A percentile compares a stretch with the other conserved stretches of the same genome.
phyloP scores from a whole-genome alignment of 1,140 invertebrate genomes.

The Drosophila miranda region DNA sequence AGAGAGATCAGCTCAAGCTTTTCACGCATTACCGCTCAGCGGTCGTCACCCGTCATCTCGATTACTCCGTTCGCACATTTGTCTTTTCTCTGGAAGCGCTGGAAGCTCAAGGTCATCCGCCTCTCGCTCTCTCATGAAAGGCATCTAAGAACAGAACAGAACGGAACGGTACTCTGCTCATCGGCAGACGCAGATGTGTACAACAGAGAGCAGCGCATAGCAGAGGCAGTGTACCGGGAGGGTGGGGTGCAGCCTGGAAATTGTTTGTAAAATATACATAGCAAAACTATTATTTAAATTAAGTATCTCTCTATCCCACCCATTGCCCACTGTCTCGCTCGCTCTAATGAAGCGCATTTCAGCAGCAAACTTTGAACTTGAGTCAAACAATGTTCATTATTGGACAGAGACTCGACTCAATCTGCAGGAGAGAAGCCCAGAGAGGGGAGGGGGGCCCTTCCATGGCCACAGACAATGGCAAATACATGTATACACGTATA shows the following conservation, averaged over 20 bases:
- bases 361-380: constrained; percentile 68
- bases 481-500: no score
- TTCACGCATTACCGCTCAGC: constrained; percentile 37
- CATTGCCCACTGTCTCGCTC: neutral
- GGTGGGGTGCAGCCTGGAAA: neutral
- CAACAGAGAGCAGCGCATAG: no score
- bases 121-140: neutral
- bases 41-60: constrained; percentile 60
- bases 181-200: no score
- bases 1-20: constrained; percentile 33
- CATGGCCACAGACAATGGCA: constrained; percentile 44
- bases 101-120: constrained; percentile 58
- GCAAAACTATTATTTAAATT: constrained; percentile 38
- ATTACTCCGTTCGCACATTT: constrained; percentile 55
- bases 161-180: no score
- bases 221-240: no score
- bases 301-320: constrained; percentile 7
- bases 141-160: no score
- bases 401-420: constrained; percentile 15
- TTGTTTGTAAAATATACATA: constrained; percentile 31
- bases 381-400: constrained; percentile 50
- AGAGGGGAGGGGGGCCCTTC: constrained; percentile 3
- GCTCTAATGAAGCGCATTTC: constrained; percentile 63
- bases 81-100: constrained; percentile 56
- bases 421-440: neutral